phyloP scores from a whole-genome alignment of 2,888 invertebrate genomes.

The Hypolimnas misippus region DNA sequence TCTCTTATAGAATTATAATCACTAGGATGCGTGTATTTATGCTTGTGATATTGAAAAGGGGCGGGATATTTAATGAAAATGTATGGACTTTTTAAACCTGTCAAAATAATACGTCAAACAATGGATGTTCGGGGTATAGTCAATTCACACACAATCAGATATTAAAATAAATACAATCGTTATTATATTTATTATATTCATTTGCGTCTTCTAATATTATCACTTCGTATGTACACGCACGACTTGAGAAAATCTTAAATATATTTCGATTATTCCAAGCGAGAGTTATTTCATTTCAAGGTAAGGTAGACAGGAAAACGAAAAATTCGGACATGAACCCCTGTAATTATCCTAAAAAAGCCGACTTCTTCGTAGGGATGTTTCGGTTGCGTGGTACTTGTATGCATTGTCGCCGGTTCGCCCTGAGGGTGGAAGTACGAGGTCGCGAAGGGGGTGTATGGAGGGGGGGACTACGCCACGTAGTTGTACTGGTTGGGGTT shows the following conservation, averaged over 20 bases:
- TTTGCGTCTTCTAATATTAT: slow-evolving; percentile 5
- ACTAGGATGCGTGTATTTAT: not conserved
- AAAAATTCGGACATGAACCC: slow-evolving; percentile 1
- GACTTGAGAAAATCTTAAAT: slow-evolving; percentile 5
- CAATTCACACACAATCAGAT: not conserved
- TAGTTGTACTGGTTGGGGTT: slow-evolving; percentile 99
- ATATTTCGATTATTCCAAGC: slow-evolving; percentile 7
- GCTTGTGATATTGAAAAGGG: not conserved
- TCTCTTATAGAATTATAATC: not conserved
- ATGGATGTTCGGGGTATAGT: not conserved
- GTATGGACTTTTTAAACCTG: not conserved
- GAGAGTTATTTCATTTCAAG: slow-evolving; percentile 3
- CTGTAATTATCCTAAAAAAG: slow-evolving; percentile 5
- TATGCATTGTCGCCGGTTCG: no score
- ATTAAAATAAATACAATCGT: slow-evolving; percentile 1
- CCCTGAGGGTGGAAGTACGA: slow-evolving; percentile 10
- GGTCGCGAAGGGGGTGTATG: slow-evolving; percentile 16
- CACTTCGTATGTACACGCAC: slow-evolving; percentile 9
- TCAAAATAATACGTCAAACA: no score
- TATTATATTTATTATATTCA: slow-evolving; percentile 3
- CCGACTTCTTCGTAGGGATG: not conserved
- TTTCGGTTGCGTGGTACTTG: no score
- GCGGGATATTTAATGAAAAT: not conserved
- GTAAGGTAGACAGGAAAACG: not conserved
- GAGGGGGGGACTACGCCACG: slow-evolving; percentile 90